Percentiles rank a stretch among this genome's conserved stretches.
Conservation (phyloP, 2,888 invertebrate species). For the Dascillus cervinus region DNA sequence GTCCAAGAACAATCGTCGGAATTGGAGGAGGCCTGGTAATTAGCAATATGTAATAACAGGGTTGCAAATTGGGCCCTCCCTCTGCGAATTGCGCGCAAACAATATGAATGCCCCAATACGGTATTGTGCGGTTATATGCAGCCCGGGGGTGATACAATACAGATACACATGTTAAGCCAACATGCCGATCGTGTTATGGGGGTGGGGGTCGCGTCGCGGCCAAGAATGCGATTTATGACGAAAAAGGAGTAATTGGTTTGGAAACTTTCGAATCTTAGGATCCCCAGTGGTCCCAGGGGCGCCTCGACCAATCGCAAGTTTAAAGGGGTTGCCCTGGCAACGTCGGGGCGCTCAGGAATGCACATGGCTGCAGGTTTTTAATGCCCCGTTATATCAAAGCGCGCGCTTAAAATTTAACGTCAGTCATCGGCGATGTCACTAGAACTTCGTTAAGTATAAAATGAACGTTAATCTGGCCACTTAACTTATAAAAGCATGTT, state of each 20-base stretch:
- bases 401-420: too few relatives aligned
- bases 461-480: conserved; percentile 31
- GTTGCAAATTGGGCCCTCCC: conserved; percentile 10
- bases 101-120: conserved; percentile 14
- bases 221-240: too few relatives aligned
- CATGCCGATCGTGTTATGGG: neutral
- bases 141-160: conserved; percentile 8
- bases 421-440: conserved; percentile 15
- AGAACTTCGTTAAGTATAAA: conserved; percentile 20
- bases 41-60: conserved; percentile 9
- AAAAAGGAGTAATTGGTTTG: too few relatives aligned
- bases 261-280: too few relatives aligned
- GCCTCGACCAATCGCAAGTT: too few relatives aligned
- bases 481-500: conserved; percentile 31
- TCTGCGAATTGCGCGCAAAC: conserved; percentile 13
- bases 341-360: too few relatives aligned
- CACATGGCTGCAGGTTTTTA: too few relatives aligned
- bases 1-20: too few relatives aligned
- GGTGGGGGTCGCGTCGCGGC: too few relatives aligned
- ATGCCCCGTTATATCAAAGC: too few relatives aligned
- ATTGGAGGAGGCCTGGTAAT: conserved; percentile 9
- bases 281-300: too few relatives aligned
- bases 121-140: conserved; percentile 13
- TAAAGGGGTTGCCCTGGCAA: too few relatives aligned
- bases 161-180: conserved; percentile 8